These are phyloP conservation scores for Elegia similella DNA, from an alignment of 2,888 invertebrate species.

Conservation along the genomic window DNA sequence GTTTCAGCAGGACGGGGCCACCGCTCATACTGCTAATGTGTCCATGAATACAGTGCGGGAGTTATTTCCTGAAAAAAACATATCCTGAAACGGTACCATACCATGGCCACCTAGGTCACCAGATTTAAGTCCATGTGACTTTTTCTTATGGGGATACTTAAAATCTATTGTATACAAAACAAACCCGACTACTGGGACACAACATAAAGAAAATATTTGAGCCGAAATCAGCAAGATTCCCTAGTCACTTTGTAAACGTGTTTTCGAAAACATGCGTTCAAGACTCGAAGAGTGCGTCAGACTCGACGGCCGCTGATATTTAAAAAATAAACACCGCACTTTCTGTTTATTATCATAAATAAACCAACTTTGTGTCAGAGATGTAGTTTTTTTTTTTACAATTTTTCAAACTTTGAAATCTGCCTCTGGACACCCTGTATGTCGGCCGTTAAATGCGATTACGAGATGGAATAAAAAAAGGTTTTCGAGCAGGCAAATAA, in stretches of 20 bases:
- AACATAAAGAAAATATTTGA: neutral
- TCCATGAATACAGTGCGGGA: neutral
- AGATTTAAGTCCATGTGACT: conserved; percentile 30
- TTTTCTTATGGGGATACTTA: conserved; percentile 23
- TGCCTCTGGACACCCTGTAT: neutral
- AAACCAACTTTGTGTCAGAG: neutral
- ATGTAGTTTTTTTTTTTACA: neutral
- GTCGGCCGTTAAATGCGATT: no score
- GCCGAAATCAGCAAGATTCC: neutral
- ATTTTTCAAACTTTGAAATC: neutral
- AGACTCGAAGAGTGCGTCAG: neutral
- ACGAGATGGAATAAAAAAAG: no score
- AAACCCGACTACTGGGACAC: neutral
- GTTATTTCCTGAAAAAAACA: conserved; percentile 22
- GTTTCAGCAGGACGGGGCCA: neutral
- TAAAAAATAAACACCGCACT: no score
- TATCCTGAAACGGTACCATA: conserved; percentile 26
- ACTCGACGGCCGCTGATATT: neutral
- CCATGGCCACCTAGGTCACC: conserved; percentile 33
- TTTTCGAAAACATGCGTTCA: neutral
- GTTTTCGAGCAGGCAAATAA: no score
- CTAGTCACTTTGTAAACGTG: neutral
- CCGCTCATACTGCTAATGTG: neutral
- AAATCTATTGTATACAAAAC: neutral
- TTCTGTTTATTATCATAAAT: neutral